phyloP scores from a whole-genome alignment of 1,140 invertebrate genomes.

The Orius laevigatus region DNA sequence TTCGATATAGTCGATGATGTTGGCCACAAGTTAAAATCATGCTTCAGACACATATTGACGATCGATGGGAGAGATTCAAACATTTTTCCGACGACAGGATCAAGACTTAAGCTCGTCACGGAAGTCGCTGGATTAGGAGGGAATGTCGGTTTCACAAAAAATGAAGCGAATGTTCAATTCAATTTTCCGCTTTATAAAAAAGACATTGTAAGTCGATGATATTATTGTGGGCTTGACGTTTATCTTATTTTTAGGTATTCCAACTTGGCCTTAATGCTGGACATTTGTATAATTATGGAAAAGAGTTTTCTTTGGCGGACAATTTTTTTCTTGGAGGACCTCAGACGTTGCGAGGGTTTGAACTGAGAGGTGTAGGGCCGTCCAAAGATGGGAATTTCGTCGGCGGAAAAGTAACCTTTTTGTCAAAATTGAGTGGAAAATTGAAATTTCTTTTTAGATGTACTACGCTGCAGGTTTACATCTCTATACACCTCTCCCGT shows the following conservation, averaged over 20 bases:
- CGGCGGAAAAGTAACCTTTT: slow-evolving; percentile 42
- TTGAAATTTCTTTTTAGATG: not conserved
- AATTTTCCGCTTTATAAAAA: slow-evolving; percentile 43
- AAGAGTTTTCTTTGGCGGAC: slow-evolving; percentile 46
- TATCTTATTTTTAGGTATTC: slow-evolving; percentile 30
- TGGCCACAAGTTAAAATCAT: slow-evolving; percentile 72
- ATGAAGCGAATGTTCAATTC: slow-evolving; percentile 60
- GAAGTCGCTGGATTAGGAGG: slow-evolving; percentile 80
- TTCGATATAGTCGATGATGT: slow-evolving; percentile 69
- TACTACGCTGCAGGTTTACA: slow-evolving; percentile 71
- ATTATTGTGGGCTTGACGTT: too few relatives aligned
- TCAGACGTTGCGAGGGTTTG: slow-evolving; percentile 65
- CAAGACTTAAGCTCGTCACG: slow-evolving; percentile 45
- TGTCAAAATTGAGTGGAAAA: too few relatives aligned
- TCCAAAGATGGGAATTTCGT: slow-evolving; percentile 50
- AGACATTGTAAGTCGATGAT: slow-evolving; percentile 23
- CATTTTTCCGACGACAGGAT: slow-evolving; percentile 58
- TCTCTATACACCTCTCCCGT: slow-evolving; percentile 70
- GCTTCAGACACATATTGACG: slow-evolving; percentile 55
- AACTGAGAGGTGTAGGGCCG: slow-evolving; percentile 63
- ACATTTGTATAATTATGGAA: slow-evolving; percentile 39
- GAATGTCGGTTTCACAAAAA: slow-evolving; percentile 68
- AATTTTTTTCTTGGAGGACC: slow-evolving; percentile 79
- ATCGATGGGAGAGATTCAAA: slow-evolving; percentile 61
- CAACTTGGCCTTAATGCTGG: slow-evolving; percentile 56